A percentile compares a stretch with the other conserved stretches of the same genome.
phyloP scores from a whole-genome alignment of 2,113 vertebrate genomes.

The Salvelinus sp. region DNA sequence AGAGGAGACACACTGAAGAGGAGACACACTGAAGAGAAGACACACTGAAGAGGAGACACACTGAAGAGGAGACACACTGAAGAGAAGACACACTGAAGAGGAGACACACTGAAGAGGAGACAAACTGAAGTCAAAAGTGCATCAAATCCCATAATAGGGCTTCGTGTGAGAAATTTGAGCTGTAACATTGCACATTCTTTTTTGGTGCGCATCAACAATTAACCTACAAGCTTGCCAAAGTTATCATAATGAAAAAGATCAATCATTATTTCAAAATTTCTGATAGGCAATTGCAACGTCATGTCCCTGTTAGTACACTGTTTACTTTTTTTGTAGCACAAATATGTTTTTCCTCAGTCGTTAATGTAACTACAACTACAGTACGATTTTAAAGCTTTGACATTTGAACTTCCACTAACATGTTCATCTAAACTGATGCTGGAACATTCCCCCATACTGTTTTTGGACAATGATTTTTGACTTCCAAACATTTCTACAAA shows the following conservation, averaged over 20 bases:
- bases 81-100: neutral
- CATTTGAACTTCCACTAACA: constrained; percentile 35
- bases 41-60: constrained; percentile 33
- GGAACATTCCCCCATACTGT: constrained; percentile 44
- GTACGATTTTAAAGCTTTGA: constrained; percentile 52
- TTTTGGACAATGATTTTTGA: constrained; percentile 64
- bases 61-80: constrained; percentile 4
- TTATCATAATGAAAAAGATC: constrained; percentile 35
- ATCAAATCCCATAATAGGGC: constrained; percentile 31
- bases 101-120: constrained; percentile 8
- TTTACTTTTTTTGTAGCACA: neutral
- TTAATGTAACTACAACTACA: constrained; percentile 18
- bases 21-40: neutral
- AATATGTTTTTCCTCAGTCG: constrained; percentile 7
- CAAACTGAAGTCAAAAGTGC: constrained; percentile 32
- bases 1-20: constrained; percentile 9
- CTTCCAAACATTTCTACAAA: constrained; percentile 58
- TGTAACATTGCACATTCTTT: constrained; percentile 66
- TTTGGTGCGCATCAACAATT: constrained; percentile 66
- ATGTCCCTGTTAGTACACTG: constrained; percentile 3
- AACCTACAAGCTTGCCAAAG: constrained; percentile 73
- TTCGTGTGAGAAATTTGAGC: constrained; percentile 40
- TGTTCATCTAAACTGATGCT: constrained; percentile 41
- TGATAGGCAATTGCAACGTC: constrained; percentile 25
- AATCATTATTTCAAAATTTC: constrained; percentile 41